phyloP scores from a whole-genome alignment of 2,113 vertebrate genomes.

The Perca schrenkii region DNA sequence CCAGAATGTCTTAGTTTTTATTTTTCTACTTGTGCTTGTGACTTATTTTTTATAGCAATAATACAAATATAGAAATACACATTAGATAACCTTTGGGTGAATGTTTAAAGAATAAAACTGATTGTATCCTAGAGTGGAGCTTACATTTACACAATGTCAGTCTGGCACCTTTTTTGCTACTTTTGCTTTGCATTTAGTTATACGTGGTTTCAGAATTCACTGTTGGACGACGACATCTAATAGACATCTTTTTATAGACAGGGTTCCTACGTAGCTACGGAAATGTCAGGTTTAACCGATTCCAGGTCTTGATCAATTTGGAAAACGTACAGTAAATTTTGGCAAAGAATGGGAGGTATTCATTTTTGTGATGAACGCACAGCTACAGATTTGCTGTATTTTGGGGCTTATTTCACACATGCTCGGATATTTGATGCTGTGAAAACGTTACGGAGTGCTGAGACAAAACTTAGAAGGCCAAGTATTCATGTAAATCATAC shows the following conservation, averaged over 20 bases:
- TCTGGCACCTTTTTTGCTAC: conserved; percentile 8
- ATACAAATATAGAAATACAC: conserved; percentile 32
- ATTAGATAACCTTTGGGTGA: conserved; percentile 2
- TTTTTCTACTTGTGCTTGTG: conserved; percentile 70
- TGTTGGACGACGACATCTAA: neutral
- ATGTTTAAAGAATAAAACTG: conserved; percentile 16
- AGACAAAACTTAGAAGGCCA: neutral
- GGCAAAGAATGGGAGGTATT: neutral
- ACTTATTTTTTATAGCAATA: conserved; percentile 75
- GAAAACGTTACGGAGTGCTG: neutral
- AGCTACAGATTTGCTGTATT: neutral
- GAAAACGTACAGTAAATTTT: neutral
- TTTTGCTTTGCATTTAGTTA: conserved; percentile 1
- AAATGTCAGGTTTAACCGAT: neutral
- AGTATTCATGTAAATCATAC: neutral
- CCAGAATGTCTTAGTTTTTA: conserved; percentile 53
- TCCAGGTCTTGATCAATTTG: neutral
- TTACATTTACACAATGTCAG: neutral
- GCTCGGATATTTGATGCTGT: conserved; percentile 4
- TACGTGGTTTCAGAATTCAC: neutral
- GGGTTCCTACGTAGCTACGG: neutral
- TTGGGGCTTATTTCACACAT: neutral
- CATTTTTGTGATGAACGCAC: neutral
- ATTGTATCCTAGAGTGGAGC: neutral
- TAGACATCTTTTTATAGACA: neutral